Evolutionary conservation across 1,140 invertebrate species (phyloP), one percentile per base, ranked within the genome.

Genomic region (Alviniconcha marisindica): DNA sequence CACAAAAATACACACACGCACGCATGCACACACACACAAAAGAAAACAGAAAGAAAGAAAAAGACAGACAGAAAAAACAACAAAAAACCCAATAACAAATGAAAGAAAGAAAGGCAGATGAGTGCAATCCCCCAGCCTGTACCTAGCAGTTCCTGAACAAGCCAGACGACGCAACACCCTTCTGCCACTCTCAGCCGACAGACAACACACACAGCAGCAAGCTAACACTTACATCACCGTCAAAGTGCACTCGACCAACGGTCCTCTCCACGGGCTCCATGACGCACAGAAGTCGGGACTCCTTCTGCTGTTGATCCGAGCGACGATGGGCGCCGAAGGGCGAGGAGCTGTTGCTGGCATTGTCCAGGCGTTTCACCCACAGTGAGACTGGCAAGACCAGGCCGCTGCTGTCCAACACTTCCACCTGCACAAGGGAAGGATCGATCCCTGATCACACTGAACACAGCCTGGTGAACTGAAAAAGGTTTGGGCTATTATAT

Each of bases 271-370:
- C 95, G 3, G 95, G 95, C 89, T 96, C 95, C 79, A 95, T 95
- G 0, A 95, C 95, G 24, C 95, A 95, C 77, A 95, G 91, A 86
- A 95, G 95, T 1, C 95, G 93, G 0, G 94, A 94, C 77, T 95
- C 94, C 2, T 83, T 74, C 78, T 95, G 94, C 15, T 28, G 36
- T 21, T 69, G 15, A 15, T 83, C 77, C 15, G 40, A 31, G 44
- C 31, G 12, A 14, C 15, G 4, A 5, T 21, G n/a, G 36, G n/a
- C 28, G 15, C 21, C 21, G 7, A 48, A 18, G 44, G 56, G 7
- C 15, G 56, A 28, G 33, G 60, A 33, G 38, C 14, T 48, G 66
- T 15, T 28, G 44, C 24, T 18, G 3, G 36, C 15, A 38, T 60
- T 91, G 51, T 95, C 94, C 71, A 95, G 88, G 87, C 94, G 94